Conservation (phyloP, 1,140 invertebrate genomes). For the Drosophila suzukii region DNA sequence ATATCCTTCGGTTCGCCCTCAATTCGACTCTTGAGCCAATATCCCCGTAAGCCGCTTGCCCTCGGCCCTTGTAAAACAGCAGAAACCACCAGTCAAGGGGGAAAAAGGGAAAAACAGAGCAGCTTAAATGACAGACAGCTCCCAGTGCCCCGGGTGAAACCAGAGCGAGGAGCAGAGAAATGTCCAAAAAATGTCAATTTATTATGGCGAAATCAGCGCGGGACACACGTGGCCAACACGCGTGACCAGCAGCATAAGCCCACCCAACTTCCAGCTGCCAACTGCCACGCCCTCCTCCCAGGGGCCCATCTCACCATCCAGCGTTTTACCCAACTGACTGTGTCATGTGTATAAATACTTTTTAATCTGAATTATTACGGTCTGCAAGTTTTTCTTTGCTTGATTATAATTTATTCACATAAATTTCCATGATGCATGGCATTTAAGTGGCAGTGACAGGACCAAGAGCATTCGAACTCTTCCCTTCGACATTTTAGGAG, state of each 20-base stretch:
- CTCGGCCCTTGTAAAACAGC: constrained; percentile 2
- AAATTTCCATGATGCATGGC: constrained; percentile 76
- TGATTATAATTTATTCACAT: constrained; percentile 78
- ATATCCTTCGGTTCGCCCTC: constrained; percentile 1
- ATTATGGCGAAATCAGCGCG: constrained; percentile 69
- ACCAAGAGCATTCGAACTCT: constrained; percentile 31
- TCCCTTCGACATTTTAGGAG: constrained; percentile 43
- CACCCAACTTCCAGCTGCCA: constrained; percentile 1
- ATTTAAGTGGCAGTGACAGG: constrained; percentile 72
- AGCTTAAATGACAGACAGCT: constrained; percentile 61
- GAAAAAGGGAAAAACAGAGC: constrained; percentile 24
- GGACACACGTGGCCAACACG: constrained; percentile 43
- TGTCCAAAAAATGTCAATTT: constrained; percentile 74
- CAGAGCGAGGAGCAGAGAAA: constrained; percentile 21
- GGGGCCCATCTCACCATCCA: neutral
- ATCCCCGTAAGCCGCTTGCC: constrained; percentile 21
- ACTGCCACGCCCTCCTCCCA: constrained; percentile 4
- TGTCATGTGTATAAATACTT: constrained; percentile 75
- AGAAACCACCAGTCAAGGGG: constrained; percentile 18
- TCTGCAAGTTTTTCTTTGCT: constrained; percentile 45
- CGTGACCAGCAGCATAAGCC: constrained; percentile 52
- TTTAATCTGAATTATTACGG: constrained; percentile 77
- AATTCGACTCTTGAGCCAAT: constrained; percentile 24
- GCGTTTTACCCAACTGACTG: constrained; percentile 3
- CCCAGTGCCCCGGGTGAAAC: constrained; percentile 16